Evolutionary conservation across 2,888 invertebrate species (phyloP).

Genomic region (Petrolisthes cinctipes): DNA sequence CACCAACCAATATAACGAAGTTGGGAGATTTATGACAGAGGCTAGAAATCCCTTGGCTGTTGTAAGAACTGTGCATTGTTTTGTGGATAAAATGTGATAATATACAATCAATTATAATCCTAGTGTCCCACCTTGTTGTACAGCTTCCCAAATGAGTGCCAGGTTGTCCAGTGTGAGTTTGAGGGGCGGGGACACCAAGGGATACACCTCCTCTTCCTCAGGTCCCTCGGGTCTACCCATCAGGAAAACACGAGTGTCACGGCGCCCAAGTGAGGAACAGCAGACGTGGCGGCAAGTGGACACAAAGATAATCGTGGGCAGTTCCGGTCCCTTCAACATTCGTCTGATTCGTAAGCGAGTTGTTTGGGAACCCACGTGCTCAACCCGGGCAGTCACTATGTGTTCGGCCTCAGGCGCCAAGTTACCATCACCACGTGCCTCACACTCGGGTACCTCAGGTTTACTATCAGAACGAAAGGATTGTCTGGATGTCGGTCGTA

Average conservation of each 20-base stretch:
- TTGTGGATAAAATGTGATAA: too few species aligned
- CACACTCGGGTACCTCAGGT: conserved; percentile 2
- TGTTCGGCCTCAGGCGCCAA: conserved; percentile 27
- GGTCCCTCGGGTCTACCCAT: conserved; percentile 26
- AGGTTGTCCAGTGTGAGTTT: conserved; percentile 30
- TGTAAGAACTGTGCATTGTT: too few species aligned
- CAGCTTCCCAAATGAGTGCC: conserved; percentile 28
- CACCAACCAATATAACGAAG: too few species aligned
- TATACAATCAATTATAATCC: too few species aligned
- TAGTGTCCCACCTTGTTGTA: conserved; percentile 7
- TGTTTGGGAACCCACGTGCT: conserved; percentile 30
- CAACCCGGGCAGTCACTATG: conserved; percentile 45
- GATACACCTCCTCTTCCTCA: conserved; percentile 40
- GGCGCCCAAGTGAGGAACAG: conserved; percentile 29
- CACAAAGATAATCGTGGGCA: conserved; percentile 29
- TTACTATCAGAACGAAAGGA: conserved; percentile 20
- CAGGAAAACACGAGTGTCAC: conserved; percentile 49
- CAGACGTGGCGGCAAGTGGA: conserved; percentile 24
- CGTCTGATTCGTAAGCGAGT: conserved; percentile 25
- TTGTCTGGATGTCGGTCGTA: conserved; percentile 20
- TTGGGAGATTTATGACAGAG: too few species aligned
- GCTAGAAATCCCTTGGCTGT: too few species aligned
- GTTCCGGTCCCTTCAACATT: conserved; percentile 27
- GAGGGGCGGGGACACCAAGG: conserved; percentile 44
- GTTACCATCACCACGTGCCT: background rate